Evolutionary conservation across 64 coral and sea anemone species (phyloP).

Genomic region (Trachythela sp.): DNA sequence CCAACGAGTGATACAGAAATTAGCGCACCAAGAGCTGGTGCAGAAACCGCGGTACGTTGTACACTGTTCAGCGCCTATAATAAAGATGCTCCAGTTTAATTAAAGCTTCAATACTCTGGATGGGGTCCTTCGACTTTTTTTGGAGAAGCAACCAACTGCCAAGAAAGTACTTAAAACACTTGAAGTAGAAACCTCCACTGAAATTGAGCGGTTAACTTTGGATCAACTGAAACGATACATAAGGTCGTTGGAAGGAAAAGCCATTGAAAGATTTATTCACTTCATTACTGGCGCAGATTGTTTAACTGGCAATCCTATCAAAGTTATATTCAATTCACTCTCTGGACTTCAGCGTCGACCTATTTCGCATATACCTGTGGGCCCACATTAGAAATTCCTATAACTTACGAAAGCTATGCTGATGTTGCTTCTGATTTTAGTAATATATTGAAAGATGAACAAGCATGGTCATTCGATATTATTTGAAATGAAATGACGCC

Average conservation of each 20-base stretch:
- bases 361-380: neutral
- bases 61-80: neutral
- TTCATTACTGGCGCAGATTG: neutral
- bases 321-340: neutral
- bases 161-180: neutral
- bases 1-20: neutral
- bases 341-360: neutral
- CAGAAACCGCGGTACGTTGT: neutral
- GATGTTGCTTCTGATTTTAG: slow-evolving; percentile 45
- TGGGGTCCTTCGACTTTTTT: neutral
- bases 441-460: slow-evolving; percentile 42
- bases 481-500: slow-evolving; percentile 19
- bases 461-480: slow-evolving; percentile 56
- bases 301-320: neutral
- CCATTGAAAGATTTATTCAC: neutral
- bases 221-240: neutral
- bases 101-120: neutral
- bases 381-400: slow-evolving; percentile 31
- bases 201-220: neutral
- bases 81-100: neutral
- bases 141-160: neutral
- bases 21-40: neutral
- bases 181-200: neutral
- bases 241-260: neutral
- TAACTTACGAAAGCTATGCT: slow-evolving; percentile 37